Conservation (phyloP, 2,113 vertebrate species). For the Lota lota region DNA sequence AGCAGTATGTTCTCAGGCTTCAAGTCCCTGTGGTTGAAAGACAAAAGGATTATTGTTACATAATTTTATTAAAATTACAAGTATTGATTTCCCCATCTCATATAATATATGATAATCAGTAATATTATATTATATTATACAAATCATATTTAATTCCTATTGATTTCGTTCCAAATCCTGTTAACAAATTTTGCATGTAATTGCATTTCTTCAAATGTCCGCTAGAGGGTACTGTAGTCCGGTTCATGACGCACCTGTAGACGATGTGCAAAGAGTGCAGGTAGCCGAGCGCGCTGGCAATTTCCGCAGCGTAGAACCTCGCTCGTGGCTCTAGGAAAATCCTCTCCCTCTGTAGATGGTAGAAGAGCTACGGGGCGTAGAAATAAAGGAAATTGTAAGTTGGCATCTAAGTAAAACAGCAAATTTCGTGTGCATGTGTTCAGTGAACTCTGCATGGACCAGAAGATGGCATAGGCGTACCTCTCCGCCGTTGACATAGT, state of each 20-base stretch:
- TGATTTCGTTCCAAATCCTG: too few relatives aligned
- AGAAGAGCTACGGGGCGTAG: constrained; percentile 71
- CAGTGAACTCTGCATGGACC: neutral
- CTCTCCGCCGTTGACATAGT: constrained; percentile 81
- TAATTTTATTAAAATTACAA: too few relatives aligned
- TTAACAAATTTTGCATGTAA: neutral
- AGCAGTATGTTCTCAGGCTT: constrained; percentile 82
- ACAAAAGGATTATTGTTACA: neutral
- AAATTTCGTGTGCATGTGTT: neutral
- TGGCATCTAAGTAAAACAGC: neutral
- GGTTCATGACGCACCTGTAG: constrained; percentile 67
- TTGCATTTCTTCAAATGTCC: too few relatives aligned
- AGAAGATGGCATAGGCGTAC: constrained; percentile 29
- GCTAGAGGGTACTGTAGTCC: too few relatives aligned
- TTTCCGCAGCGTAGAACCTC: constrained; percentile 79
- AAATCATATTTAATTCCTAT: too few relatives aligned
- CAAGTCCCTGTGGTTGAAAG: constrained; percentile 64
- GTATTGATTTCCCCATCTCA: too few relatives aligned
- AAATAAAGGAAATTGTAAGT: neutral
- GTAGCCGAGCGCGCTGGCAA: constrained; percentile 80
- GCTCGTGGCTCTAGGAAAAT: constrained; percentile 79
- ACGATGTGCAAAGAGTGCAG: constrained; percentile 79
- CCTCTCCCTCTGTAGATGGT: constrained; percentile 79
- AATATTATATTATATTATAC: too few relatives aligned
- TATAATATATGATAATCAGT: too few relatives aligned